These are phyloP conservation scores for Drosophila lini DNA, from an alignment of 1,140 invertebrate species.

Conservation along the genomic window DNA sequence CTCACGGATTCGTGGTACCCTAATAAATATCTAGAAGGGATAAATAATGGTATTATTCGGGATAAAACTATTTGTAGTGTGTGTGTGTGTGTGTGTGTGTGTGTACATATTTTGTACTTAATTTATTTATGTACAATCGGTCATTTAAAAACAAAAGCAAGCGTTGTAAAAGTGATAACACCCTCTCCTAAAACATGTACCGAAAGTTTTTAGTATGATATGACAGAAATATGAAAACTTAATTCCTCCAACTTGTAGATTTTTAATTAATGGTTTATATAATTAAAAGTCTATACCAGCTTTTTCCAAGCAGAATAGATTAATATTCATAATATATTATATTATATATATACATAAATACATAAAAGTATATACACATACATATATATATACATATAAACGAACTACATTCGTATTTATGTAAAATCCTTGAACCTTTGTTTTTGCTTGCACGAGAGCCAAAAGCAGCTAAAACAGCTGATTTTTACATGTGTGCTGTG, in stretches of 20 bases:
- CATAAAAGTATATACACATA: not conserved
- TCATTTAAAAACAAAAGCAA: slow-evolving; percentile 1
- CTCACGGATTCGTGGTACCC: not conserved
- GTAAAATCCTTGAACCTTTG: slow-evolving; percentile 58
- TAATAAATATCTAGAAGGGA: slow-evolving; percentile 2
- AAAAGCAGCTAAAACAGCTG: slow-evolving; percentile 29
- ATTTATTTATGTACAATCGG: not conserved
- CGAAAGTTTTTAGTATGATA: not conserved
- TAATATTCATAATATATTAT: not conserved
- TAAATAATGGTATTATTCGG: slow-evolving; percentile 18
- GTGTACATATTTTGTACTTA: not conserved
- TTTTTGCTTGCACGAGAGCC: slow-evolving; percentile 43
- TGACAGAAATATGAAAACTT: not conserved
- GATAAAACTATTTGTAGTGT: not conserved
- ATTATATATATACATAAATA: not conserved
- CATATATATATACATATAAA: slow-evolving; percentile 1
- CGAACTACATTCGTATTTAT: slow-evolving; percentile 3
- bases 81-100: slow-evolving; percentile 5
- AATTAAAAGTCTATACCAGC: not conserved
- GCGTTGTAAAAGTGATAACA: not conserved
- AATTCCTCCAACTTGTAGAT: not conserved
- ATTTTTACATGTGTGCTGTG: slow-evolving; percentile 10
- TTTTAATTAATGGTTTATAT: not conserved
- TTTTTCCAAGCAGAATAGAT: not conserved
- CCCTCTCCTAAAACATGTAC: not conserved